A percentile compares a stretch with the other conserved stretches of the same genome.
Evolutionary conservation across 1,140 invertebrate genomes (phyloP).

Genomic region (Leptinotarsa lineolata): DNA sequence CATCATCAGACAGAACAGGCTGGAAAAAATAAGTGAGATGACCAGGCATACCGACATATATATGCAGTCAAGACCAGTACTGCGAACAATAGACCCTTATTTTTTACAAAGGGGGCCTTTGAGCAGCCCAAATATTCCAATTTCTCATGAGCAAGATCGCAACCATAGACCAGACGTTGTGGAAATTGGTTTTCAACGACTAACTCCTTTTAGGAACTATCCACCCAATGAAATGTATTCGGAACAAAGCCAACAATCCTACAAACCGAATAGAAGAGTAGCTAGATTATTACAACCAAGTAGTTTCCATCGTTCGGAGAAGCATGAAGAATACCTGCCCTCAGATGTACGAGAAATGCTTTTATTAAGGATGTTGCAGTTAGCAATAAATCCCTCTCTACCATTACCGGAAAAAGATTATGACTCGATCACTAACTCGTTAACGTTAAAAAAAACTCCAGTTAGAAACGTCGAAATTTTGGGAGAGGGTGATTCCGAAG

Average conservation of each 20-base stretch:
- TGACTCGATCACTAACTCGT: constrained; percentile 43
- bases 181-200: neutral
- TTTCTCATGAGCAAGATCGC: constrained; percentile 1
- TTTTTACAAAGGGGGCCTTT: constrained; percentile 27
- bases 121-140: constrained; percentile 22
- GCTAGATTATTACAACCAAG: constrained; percentile 37
- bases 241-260: constrained; percentile 10
- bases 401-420: constrained; percentile 53
- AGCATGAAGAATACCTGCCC: constrained; percentile 65
- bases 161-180: constrained; percentile 19
- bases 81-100: constrained; percentile 36
- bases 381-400: constrained; percentile 69
- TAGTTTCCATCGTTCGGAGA: constrained; percentile 41
- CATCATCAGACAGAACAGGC: constrained; percentile 60
- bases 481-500: constrained; percentile 57
- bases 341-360: constrained; percentile 69
- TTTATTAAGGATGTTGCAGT: constrained; percentile 69
- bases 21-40: constrained; percentile 58
- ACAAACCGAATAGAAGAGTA: constrained; percentile 37
- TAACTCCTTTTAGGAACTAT: constrained; percentile 7
- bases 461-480: constrained; percentile 66
- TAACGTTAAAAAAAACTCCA: constrained; percentile 57
- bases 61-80: constrained; percentile 35
- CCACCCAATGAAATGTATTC: neutral
- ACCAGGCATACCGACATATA: constrained; percentile 38